These are phyloP conservation scores for Zoroaster sp. DNA, from an alignment of 53 echinoderm and acorn worm species.

Conservation along the genomic window DNA sequence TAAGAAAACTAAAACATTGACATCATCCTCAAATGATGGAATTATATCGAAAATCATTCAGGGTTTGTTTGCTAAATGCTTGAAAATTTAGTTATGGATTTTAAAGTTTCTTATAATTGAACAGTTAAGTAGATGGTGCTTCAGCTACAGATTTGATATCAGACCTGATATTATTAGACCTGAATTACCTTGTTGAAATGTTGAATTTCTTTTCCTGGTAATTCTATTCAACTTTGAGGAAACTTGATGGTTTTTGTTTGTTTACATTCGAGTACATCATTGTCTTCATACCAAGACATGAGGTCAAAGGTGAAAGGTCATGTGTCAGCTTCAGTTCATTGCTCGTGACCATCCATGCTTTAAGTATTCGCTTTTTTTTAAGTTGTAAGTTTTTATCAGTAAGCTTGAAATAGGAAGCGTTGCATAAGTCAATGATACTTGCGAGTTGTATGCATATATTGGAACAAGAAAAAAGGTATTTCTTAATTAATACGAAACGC, in stretches of 20 bases:
- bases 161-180: too few relatives aligned
- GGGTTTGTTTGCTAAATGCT: not conserved
- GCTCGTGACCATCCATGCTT: constrained; percentile 16
- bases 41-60: not conserved
- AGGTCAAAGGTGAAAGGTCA: too few relatives aligned
- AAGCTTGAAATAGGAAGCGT: not conserved
- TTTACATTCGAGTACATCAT: not conserved
- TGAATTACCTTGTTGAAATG: too few relatives aligned
- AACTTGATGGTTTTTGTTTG: too few relatives aligned
- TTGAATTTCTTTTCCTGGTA: too few relatives aligned
- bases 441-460: constrained; percentile 53
- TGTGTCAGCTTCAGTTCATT: not conserved
- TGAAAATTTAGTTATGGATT: not conserved
- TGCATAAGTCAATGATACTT: not conserved
- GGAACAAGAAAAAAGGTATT: constrained; percentile 4
- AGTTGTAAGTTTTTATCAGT: constrained; percentile 14
- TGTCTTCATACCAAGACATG: not conserved
- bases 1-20: not conserved
- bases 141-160: too few relatives aligned
- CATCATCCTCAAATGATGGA: not conserved
- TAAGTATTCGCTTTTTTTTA: constrained; percentile 40
- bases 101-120: too few relatives aligned
- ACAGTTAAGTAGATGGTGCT: too few relatives aligned
- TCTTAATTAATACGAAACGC: constrained; percentile 9
- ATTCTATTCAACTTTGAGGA: too few relatives aligned